Evolutionary conservation across 30 jellyfish, hydroid and myxozoan genomes (phyloP).

Genomic region (Morbakka virulenta): DNA sequence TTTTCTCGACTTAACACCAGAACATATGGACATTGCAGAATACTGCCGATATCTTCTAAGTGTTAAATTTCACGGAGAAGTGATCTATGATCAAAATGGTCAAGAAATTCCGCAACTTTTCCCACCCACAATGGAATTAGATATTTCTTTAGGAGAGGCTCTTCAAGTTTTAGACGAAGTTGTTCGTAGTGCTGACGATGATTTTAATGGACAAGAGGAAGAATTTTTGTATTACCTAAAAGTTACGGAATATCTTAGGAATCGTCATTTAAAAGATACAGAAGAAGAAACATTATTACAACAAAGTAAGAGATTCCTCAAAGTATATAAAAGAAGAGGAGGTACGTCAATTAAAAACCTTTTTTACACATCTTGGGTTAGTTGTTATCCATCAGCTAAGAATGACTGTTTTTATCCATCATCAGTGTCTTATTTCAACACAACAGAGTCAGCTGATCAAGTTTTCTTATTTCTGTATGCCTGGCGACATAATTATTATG

Average conservation of each 20-base stretch:
- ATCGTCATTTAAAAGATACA: neutral
- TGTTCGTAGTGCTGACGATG: constrained; percentile 64
- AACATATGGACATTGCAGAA: constrained; percentile 44
- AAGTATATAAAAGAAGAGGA: constrained; percentile 16
- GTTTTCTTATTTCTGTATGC: too few relatives aligned
- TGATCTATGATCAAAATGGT: neutral
- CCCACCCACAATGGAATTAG: constrained; percentile 34
- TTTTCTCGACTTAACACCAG: constrained; percentile 59
- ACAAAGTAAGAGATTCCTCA: neutral
- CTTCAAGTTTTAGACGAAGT: constrained; percentile 50
- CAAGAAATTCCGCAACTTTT: neutral
- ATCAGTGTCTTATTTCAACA: too few relatives aligned
- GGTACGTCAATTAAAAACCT: constrained; percentile 1
- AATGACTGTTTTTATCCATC: too few relatives aligned
- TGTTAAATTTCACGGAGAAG: constrained; percentile 57
- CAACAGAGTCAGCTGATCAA: too few relatives aligned
- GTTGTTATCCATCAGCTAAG: too few relatives aligned
- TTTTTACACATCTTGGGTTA: neutral
- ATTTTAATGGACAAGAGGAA: constrained; percentile 87
- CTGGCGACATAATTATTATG: too few relatives aligned
- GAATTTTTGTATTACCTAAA: constrained; percentile 58
- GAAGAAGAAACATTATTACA: neutral
- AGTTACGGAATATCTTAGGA: constrained; percentile 2
- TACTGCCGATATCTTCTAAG: constrained; percentile 67
- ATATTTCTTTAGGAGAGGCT: constrained; percentile 34